Evolutionary conservation across 2,113 vertebrate genomes (phyloP), one percentile per base, ranked within the genome.

Genomic region (Morone saxatilis): DNA sequence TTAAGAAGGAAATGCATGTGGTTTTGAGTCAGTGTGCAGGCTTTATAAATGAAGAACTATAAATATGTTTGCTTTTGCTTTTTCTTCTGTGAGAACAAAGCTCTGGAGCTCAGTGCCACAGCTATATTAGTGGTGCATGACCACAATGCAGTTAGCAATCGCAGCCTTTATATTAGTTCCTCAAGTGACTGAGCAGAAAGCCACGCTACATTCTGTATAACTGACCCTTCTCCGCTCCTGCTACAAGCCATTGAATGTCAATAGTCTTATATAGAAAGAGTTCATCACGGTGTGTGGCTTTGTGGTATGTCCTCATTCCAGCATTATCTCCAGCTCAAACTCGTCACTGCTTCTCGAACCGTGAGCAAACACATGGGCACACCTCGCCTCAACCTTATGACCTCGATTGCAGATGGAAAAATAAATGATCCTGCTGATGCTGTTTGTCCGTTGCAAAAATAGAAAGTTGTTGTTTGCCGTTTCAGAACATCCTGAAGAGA

Each of bases 401-500:
- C 84, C 19, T 48, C 66, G 25, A 41, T 45, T 67, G 36, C 9
- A 36, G 7, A 57, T 66, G 74, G 50, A 81, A 84, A 68, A 86
- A 25, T 25, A 78, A 81, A n/a, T 22, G 16, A 16, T 83, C 50
- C 61, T 12, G 40, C 6, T 53, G 78, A 43, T 76, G 77, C 53
- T 50, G 69, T 66, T 72, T 78, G 47, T 70, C 71, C 6, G 13
- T 36, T 12, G 69, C 67, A 50, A 63, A 70, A 78, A 69, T 65
- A 70, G 71, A 87, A 85, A 73, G 57, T 76, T 47, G 57, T 25
- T 81, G 40, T 80, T 82, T 88, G 83, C 88, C 6, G 4, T 89
- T 82, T 61, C 90, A 98, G 97, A 97, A 95, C 91, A 97, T 98
- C 85, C 89, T 98, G 66, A 96, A 92, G 71, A 95, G 96, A 84